Evolutionary conservation across 2,797 vertebrate genomes (phyloP).

Genomic region (Macroramphosus scolopax): DNA sequence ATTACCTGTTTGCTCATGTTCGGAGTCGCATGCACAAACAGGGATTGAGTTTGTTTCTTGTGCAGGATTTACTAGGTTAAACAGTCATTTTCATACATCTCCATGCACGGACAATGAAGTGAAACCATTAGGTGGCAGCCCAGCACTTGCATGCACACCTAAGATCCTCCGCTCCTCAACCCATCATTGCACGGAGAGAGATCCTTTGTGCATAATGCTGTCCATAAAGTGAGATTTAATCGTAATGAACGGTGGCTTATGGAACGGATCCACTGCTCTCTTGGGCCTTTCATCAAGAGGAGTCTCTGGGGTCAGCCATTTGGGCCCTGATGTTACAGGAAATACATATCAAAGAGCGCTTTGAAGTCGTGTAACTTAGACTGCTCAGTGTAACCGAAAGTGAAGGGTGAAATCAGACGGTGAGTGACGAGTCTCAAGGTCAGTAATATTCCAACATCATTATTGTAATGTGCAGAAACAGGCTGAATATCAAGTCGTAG

Average conservation of each 20-base stretch:
- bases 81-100: not conserved
- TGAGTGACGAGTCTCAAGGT: conserved; percentile 64
- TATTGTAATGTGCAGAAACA: conserved; percentile 33
- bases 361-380: conserved; percentile 56
- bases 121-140: conserved; percentile 70
- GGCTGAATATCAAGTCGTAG: conserved; percentile 55
- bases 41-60: conserved; percentile 5
- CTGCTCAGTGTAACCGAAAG: conserved; percentile 25
- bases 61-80: conserved; percentile 7
- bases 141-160: conserved; percentile 40
- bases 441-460: conserved; percentile 24
- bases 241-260: conserved; percentile 59
- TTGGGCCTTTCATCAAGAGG: conserved; percentile 38
- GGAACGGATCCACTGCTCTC: conserved; percentile 43
- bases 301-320: conserved; percentile 54
- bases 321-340: conserved; percentile 48
- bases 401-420: conserved; percentile 31
- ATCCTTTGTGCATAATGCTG: conserved; percentile 38
- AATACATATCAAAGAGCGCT: conserved; percentile 68
- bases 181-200: conserved; percentile 11
- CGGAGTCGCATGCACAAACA: not conserved
- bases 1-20: conserved; percentile 4
- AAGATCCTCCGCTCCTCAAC: conserved; percentile 16
- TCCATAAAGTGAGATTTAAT: conserved; percentile 54
- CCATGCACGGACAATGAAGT: conserved; percentile 14